Evolutionary conservation across 2,888 invertebrate genomes (phyloP), one percentile per base, ranked within the genome.

Genomic region (Thymelicus sylvestris): DNA sequence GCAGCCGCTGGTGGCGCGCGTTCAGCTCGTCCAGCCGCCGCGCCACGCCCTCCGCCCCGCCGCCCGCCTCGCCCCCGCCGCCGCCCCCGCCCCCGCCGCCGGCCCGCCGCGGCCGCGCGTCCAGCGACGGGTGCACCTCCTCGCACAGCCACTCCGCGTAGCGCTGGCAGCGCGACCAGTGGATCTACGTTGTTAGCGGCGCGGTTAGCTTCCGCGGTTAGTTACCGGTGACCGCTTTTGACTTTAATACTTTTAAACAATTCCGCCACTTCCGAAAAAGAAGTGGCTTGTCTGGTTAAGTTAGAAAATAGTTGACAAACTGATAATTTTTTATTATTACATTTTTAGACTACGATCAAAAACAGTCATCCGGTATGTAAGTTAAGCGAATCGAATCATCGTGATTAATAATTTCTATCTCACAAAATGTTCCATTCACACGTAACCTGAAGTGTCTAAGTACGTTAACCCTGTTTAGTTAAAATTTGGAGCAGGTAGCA

Each of bases 71-170:
- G 72, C 76, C 10, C 31, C 92, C 0, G 91, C 91, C 19, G 1
- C 1, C 19, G 19, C 19, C 19, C 19, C n/a, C n/a, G n/a, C n/a
- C n/a, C n/a, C n/a, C n/a, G n/a, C n/a, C n/a, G n/a, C n/a, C n/a
- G n/a, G n/a, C n/a, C 73, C 92, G 92, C 0, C 93, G 84, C 70
- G 84, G 92, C 19, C 88, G 85, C 82, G 87, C 87, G 91, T 97
- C 97, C 85, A 97, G 87, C 72, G 97, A 97, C 3, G 97, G 97
- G 83, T 97, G 97, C 66, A 96, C 95, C 81, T 97, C 97, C 83
- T 96, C 96, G 87, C 98, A 95, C 77, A 98, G 95, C 91, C 95
- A 95, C 82, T 97, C 97, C 75, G 96, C 95, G 95, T 97, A 98
- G 77, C 96, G 96, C 91, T 97, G 96, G 87, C 98, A 96, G 84